Evolutionary conservation across 2,113 vertebrate genomes (phyloP).

Genomic region (Austrofundulus limnaeus): DNA sequence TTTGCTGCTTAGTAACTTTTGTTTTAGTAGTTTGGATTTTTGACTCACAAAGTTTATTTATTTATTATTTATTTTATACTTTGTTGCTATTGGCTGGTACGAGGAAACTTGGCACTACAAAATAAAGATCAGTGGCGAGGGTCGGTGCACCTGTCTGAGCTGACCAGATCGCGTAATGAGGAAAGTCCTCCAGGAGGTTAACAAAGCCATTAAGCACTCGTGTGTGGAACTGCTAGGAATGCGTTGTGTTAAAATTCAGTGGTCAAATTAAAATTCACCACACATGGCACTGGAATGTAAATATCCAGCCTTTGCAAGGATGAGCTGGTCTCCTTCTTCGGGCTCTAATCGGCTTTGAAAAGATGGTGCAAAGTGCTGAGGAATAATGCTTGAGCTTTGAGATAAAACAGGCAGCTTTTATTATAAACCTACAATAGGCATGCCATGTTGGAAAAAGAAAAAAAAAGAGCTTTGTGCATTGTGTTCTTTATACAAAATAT

Average conservation of each 20-base stretch:
- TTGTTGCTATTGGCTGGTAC: slow-evolving; percentile 30
- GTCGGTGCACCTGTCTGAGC: slow-evolving; percentile 69
- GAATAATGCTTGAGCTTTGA: slow-evolving; percentile 68
- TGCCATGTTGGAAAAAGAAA: slow-evolving; percentile 59
- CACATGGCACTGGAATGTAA: slow-evolving; percentile 70
- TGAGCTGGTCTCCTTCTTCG: slow-evolving; percentile 64
- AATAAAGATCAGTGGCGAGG: slow-evolving; percentile 63
- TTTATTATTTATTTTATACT: slow-evolving; percentile 49
- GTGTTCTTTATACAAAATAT: slow-evolving; percentile 39
- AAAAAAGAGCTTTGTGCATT: slow-evolving; percentile 48
- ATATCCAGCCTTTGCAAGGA: slow-evolving; percentile 67
- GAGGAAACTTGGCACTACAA: slow-evolving; percentile 43
- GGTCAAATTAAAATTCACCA: slow-evolving; percentile 65
- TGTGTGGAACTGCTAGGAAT: slow-evolving; percentile 68
- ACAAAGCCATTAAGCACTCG: slow-evolving; percentile 66
- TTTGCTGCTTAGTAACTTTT: slow-evolving; percentile 32
- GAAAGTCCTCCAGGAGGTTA: slow-evolving; percentile 67
- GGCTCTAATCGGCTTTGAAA: slow-evolving; percentile 73
- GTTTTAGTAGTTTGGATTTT: slow-evolving; percentile 49
- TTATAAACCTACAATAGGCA: slow-evolving; percentile 70
- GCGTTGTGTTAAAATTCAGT: slow-evolving; percentile 44
- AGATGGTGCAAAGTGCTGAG: slow-evolving; percentile 59
- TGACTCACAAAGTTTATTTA: slow-evolving; percentile 45
- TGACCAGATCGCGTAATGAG: slow-evolving; percentile 74
- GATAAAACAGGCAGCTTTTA: slow-evolving; percentile 72